Evolutionary conservation across 2,113 vertebrate genomes (phyloP), one percentile per base, ranked within the genome.

Genomic region (Pomatostomus ruficeps): DNA sequence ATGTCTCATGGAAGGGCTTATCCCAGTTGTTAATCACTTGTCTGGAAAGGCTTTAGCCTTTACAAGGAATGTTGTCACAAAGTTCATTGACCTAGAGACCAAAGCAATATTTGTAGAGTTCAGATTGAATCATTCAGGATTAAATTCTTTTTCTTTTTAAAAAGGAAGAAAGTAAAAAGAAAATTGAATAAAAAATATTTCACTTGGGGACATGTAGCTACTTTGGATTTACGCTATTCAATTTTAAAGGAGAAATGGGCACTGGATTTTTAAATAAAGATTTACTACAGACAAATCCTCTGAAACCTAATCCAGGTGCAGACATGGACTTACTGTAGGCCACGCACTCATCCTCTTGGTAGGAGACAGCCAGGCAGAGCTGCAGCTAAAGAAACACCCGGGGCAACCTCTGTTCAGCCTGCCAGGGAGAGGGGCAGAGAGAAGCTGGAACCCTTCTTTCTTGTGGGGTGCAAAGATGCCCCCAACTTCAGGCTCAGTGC

Each of bases 61-160:
- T 80, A 83, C 14, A 70, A 88, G 42, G 85, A 75, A 92, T 16
- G 18, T 29, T 90, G 74, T 88, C 74, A 86, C 59, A 88, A 91
- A 89, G 57, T 82, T 85, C 74, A 85, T 51, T 93, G 75, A 86
- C 61, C 82, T 51, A 40, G 22, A 87, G n/a, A 84, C 58, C 31
- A 91, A 90, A 63, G 55, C 28, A 83, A 43, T 9, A 80, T 29
- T 67, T 73, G 28, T 14, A 51, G 75, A 71, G 10, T 52, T 73
- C 35, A 43, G 33, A 70, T 29, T 54, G 26, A n/a, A 92, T 70
- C 58, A 66, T n/a, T 52, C 5, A 33, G 4, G 31, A 85, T 46
- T 76, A 14, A 40, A 46, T n/a, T 52, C 13, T 23, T 55, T 49
- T 46, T 67, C 22, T 26, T 28, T 54, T 40, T 35, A 38, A 35